Percentiles rank a stretch among this genome's conserved stretches.
phyloP scores from a whole-genome alignment of 2,797 vertebrate genomes.

The Echiichthys vipera region DNA sequence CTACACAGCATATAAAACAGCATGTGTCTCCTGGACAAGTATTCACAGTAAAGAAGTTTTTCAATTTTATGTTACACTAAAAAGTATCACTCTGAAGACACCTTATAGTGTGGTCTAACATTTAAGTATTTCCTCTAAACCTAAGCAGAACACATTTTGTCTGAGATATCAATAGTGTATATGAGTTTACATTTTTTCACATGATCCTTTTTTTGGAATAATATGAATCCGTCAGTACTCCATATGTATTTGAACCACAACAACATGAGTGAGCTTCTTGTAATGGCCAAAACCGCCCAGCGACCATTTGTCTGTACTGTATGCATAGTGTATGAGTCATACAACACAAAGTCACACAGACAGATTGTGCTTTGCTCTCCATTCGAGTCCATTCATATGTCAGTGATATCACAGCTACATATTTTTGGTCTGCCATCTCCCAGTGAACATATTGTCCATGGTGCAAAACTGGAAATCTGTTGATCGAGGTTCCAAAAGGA shows the following conservation, averaged over 20 bases:
- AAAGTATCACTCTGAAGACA: background rate
- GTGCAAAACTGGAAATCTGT: slow-evolving; percentile 39
- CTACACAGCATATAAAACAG: slow-evolving; percentile 33
- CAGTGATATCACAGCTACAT: slow-evolving; percentile 60
- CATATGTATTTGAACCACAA: slow-evolving; percentile 22
- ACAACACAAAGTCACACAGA: slow-evolving; percentile 55
- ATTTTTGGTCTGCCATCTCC: slow-evolving; percentile 43
- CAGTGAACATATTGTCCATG: slow-evolving; percentile 54
- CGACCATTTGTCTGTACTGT: slow-evolving; percentile 54
- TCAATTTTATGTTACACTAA: background rate
- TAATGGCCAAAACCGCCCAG: slow-evolving; percentile 25
- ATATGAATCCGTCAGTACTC: background rate
- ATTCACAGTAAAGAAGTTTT: background rate
- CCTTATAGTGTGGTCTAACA: background rate
- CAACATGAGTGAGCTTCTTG: slow-evolving; percentile 40
- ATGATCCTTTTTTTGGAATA: background rate
- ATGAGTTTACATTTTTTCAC: background rate
- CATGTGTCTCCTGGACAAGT: slow-evolving; percentile 22
- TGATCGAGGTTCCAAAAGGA: background rate
- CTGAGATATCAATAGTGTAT: background rate
- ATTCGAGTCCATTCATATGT: slow-evolving; percentile 74
- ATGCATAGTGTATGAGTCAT: slow-evolving; percentile 69
- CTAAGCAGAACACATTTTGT: background rate
- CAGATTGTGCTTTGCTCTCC: slow-evolving; percentile 71
- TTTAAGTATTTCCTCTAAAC: background rate